A percentile compares a stretch with the other conserved stretches of the same genome.
These are phyloP conservation scores for Acanthoscelides obtectus DNA, from an alignment of 2,888 invertebrate species.

Conservation along the genomic window DNA sequence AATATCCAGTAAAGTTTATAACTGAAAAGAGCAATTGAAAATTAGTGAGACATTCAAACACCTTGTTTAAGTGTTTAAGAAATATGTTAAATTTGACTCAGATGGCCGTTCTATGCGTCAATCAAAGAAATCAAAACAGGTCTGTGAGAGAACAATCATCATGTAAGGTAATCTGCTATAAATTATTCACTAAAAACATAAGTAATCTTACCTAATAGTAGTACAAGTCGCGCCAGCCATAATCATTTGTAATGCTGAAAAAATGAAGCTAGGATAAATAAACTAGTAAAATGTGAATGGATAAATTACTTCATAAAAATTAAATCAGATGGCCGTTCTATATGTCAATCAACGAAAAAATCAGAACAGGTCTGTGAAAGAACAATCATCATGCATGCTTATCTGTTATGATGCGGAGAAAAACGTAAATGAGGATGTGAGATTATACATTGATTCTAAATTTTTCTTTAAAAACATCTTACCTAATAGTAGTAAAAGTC, in stretches of 20 bases:
- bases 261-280: too few relatives aligned
- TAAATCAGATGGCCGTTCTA: slow-evolving; percentile 3
- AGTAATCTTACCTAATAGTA: too few relatives aligned
- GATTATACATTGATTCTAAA: too few relatives aligned
- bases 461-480: too few relatives aligned
- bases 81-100: slow-evolving; percentile 3
- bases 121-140: slow-evolving; percentile 3
- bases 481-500: too few relatives aligned
- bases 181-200: neutral
- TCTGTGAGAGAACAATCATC: slow-evolving; percentile 3
- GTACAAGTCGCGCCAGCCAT: too few relatives aligned
- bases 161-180: too few relatives aligned
- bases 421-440: too few relatives aligned
- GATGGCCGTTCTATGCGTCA: slow-evolving; percentile 4
- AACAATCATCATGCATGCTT: neutral
- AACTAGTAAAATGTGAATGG: too few relatives aligned
- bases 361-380: slow-evolving; percentile 6
- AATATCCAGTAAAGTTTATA: neutral
- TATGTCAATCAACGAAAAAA: neutral
- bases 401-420: too few relatives aligned
- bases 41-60: neutral
- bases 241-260: too few relatives aligned
- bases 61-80: neutral
- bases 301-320: too few relatives aligned
- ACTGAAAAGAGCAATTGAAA: neutral